phyloP scores from a whole-genome alignment of 64 coral and sea anemone species.

The Montipora foliosa region DNA sequence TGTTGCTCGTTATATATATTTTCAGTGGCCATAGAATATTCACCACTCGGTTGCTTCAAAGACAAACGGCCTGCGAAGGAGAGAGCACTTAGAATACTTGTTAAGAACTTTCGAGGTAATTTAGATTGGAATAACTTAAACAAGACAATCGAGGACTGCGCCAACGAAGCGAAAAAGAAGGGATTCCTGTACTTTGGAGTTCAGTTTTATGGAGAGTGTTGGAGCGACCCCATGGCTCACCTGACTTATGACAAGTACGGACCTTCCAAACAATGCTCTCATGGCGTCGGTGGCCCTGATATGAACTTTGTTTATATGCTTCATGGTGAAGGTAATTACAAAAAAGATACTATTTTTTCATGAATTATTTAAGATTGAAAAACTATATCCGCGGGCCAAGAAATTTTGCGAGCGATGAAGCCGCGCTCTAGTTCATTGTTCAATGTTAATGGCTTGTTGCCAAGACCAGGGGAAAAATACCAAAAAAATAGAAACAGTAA shows the following conservation, averaged over 20 bases:
- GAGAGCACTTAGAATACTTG: conserved; percentile 28
- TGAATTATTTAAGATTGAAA: background rate
- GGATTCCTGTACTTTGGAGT: conserved; percentile 50
- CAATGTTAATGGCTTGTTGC: no score
- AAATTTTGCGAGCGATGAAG: no score
- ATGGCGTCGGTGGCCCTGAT: conserved; percentile 16
- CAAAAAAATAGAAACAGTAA: no score
- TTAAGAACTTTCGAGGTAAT: conserved; percentile 16
- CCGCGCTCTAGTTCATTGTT: no score
- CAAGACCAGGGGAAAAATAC: no score
- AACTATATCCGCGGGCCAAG: no score
- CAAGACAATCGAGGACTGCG: conserved; percentile 20
- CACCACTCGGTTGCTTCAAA: conserved; percentile 39
- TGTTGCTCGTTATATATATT: background rate
- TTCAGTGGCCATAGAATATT: conserved; percentile 32
- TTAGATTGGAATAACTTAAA: conserved; percentile 51
- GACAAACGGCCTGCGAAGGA: background rate
- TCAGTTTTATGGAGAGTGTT: conserved; percentile 74
- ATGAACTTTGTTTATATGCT: conserved; percentile 49
- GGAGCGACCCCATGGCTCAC: conserved; percentile 39
- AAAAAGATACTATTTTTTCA: no score
- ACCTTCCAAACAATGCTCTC: background rate
- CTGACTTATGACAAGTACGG: conserved; percentile 45
- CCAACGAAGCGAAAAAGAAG: conserved; percentile 11
- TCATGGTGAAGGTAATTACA: conserved; percentile 17